Evolutionary conservation across 2,888 invertebrate genomes (phyloP), one percentile per base, ranked within the genome.

Genomic region (Tipula lateralis): DNA sequence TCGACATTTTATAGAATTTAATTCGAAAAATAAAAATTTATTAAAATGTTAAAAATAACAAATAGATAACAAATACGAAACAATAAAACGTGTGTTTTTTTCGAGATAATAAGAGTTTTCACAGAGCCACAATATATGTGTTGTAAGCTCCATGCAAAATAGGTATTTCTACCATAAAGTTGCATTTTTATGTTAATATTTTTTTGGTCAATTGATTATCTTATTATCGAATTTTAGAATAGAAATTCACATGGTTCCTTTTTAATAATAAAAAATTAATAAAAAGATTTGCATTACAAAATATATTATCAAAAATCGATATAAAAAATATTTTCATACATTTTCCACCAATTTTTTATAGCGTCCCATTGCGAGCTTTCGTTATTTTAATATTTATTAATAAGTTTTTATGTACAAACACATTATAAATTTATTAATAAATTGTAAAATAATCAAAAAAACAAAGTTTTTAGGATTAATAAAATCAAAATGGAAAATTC

Each of bases 131-230:
- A 12, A 29, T 30, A 34, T 84, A 29, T 84, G 13, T 84, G 36
- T 84, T 50, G 24, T 84, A 1, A 83, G 94, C 94, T 92, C 93
- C 94, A 95, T 95, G 95, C 95, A 94, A 95, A 95, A 94, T 94
- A 93, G 94, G 92, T 92, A 92, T 93, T 84, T 36, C 66, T 85
- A 81, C 81, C 84, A 85, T 85, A 36, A 39, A 50, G 50, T 50
- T 84, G 32, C 34, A 34, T 34, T 83, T 34, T 83, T 7, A 32
- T 81, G 81, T 81, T 6, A n/a, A 29, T 29, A 29, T 81, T 30
- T 81, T 81, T 29, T 36, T 6, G 12, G 32, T 9, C 13, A 81
- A 81, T 29, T 34, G 12, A 29, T 39, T 29, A 39, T 83, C 29
- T 82, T 82, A 32, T 82, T 82, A 66, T 66, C 66, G 66, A 66